Evolutionary conservation across 2,888 invertebrate species (phyloP), one percentile per base, ranked within the genome.

Genomic region (Deladenus siricidicola): DNA sequence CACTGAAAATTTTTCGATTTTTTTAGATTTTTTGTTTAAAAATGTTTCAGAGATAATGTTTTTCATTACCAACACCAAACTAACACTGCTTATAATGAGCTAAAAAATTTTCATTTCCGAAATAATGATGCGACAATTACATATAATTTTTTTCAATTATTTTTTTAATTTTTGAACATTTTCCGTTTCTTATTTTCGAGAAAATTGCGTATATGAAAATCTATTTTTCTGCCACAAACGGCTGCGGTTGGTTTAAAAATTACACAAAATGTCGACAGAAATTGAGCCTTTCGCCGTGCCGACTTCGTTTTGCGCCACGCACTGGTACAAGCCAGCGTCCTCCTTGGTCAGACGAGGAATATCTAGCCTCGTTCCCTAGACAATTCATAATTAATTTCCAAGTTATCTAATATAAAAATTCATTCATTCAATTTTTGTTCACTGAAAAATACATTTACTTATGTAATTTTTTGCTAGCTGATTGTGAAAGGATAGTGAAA

Each of bases 211-310:
- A n/a, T n/a, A n/a, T n/a, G n/a, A n/a, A n/a, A n/a, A n/a, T n/a
- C n/a, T n/a, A n/a, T n/a, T n/a, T n/a, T n/a, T n/a, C n/a, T n/a
- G n/a, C n/a, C n/a, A n/a, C n/a, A n/a, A n/a, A n/a, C n/a, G n/a
- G n/a, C n/a, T n/a, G n/a, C n/a, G n/a, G n/a, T n/a, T n/a, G n/a
- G n/a, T n/a, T 17, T 23, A 43, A 42, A 28, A 44, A 80, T 75
- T 75, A 86, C 86, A 84, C 60, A 85, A 76, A 0, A 86, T 84
- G 54, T 83, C 81, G 1, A 87, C 73, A 39, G 80, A 79, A 56
- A 85, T 84, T 39, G 80, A 79, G 57, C 82, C 83, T n/a, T 81
- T 78, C 4, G 79, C 80, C 29, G 81, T 81, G 6, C 86, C 85
- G 70, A 83, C 83, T 43, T 81, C 78, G 70, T 86, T 86, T 50